These are phyloP conservation scores for Odocoileus hemionus DNA, from an alignment of 2,113 vertebrate genomes.

Conservation along the genomic window DNA sequence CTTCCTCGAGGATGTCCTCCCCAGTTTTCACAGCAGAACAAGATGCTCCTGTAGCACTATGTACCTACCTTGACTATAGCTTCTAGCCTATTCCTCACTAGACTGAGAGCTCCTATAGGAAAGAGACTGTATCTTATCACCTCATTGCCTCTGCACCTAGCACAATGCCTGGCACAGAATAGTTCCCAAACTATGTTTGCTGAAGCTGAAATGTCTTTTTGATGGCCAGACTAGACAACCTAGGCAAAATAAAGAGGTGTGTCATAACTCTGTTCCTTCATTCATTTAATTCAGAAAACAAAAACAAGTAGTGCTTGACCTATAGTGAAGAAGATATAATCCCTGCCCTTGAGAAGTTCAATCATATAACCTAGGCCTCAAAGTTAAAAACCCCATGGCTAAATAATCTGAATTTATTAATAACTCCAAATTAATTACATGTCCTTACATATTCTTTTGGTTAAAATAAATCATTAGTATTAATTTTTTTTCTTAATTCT, in stretches of 20 bases:
- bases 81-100: neutral
- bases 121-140: neutral
- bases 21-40: neutral
- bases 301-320: neutral
- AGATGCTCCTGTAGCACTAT: neutral
- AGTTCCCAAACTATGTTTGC: neutral
- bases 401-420: neutral
- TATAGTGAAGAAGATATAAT: neutral
- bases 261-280: neutral
- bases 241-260: neutral
- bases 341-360: neutral
- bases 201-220: constrained; percentile 16
- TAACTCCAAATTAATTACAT: neutral
- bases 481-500: neutral
- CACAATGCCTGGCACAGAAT: neutral
- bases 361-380: neutral
- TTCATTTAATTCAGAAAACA: neutral
- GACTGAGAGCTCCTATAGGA: neutral
- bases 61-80: neutral
- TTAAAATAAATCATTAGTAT: constrained; percentile 19
- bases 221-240: neutral
- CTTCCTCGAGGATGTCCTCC: neutral
- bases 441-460: neutral
- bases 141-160: neutral
- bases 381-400: neutral